phyloP scores from a whole-genome alignment of 2,888 invertebrate genomes.

The Phytoseiulus persimilis region DNA sequence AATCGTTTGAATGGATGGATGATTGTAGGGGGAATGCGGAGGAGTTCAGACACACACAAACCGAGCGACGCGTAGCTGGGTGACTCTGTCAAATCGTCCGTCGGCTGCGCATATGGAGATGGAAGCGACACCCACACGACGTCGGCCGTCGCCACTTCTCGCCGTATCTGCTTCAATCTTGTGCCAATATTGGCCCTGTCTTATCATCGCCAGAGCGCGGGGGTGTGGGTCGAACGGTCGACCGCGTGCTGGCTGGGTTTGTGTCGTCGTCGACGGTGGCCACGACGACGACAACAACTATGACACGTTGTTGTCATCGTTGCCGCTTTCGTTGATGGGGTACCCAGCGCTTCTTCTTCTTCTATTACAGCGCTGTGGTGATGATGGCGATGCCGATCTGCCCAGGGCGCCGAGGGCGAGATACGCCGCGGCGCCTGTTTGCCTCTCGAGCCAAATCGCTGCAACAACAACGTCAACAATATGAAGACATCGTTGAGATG shows the following conservation, averaged over 20 bases:
- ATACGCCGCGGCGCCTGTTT: background rate
- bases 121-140: background rate
- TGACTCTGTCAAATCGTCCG: background rate
- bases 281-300: background rate
- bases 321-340: background rate
- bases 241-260: background rate
- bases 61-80: background rate
- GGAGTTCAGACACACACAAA: background rate
- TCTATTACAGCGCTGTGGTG: background rate
- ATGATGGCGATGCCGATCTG: background rate
- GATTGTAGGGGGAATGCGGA: background rate
- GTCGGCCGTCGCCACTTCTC: background rate
- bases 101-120: background rate
- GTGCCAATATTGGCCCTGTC: background rate
- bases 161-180: background rate
- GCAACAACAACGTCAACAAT: background rate
- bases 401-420: background rate
- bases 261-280: background rate
- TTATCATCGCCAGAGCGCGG: background rate
- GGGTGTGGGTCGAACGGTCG: background rate
- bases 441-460: background rate
- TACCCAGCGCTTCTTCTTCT: background rate
- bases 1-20: background rate
- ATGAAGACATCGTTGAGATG: background rate
- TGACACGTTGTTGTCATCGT: background rate